Percentiles rank a stretch among this genome's conserved stretches.
These are phyloP conservation scores for Eumacrocentrus americanus DNA, from an alignment of 2,888 invertebrate species.

Conservation along the genomic window DNA sequence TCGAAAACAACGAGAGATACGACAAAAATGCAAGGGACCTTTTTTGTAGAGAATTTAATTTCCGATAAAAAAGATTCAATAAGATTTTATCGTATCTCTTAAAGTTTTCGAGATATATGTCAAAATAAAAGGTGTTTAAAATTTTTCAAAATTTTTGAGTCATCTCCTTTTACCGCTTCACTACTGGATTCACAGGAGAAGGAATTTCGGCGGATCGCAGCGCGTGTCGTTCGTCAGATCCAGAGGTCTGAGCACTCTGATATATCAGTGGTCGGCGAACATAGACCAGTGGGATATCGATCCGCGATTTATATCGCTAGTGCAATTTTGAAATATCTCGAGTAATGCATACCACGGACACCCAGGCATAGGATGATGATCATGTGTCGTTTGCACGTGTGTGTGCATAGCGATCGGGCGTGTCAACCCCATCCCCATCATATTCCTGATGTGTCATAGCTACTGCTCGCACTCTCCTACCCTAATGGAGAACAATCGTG, in stretches of 20 bases:
- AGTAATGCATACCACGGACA: conserved; percentile 20
- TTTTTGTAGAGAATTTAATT: too few relatives aligned
- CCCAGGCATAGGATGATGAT: conserved; percentile 13
- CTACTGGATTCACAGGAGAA: too few relatives aligned
- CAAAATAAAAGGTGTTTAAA: background rate
- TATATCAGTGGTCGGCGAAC: too few relatives aligned
- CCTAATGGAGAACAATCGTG: conserved; percentile 22
- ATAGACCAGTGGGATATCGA: conserved; percentile 25
- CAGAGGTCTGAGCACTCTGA: too few relatives aligned
- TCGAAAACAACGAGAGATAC: too few relatives aligned
- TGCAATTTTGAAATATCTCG: conserved; percentile 46
- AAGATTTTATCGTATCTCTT: too few relatives aligned
- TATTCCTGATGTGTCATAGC: background rate
- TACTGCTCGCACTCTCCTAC: background rate
- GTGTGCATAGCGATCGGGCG: conserved; percentile 20
- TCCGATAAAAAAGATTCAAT: too few relatives aligned
- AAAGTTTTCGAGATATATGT: background rate
- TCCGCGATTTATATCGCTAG: conserved; percentile 46
- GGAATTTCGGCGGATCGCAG: conserved; percentile 22
- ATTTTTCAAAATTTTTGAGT: background rate
- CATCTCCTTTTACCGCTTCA: too few relatives aligned
- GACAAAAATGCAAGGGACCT: too few relatives aligned
- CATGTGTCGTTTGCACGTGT: conserved; percentile 25
- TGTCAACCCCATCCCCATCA: conserved; percentile 20
- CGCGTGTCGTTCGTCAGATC: too few relatives aligned